Base-by-base conservation (phyloP, 92 coral and sea anemone species). In the Zoanthus solanderi region DNA sequence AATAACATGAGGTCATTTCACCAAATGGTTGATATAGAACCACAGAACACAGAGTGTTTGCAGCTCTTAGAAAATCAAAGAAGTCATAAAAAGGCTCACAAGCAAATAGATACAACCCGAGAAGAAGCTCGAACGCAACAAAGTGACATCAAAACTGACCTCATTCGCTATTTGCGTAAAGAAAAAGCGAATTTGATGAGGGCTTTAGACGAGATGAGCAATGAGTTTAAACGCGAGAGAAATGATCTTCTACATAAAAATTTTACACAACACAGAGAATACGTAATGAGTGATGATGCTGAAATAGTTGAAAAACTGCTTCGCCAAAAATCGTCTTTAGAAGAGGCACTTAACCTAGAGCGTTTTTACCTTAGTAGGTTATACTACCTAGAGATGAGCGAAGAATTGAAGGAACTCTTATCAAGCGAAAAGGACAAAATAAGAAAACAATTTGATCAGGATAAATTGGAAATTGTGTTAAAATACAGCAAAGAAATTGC, bases 371-470 rank as follows among this genome's bases (percentile, higher is more conserved):
- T 97, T 53, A 92, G 99, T 90, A 83, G 99, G 45, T 50, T 97
- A 58, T 97, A 97, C 74, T 92, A 95, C 88, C 73, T 88, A 83
- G 99, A 97, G 83, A 97, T 97, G 99, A 94, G 91, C 60, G 99
- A 97, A 18, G 99, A 97, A 76, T 71, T 97, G 16, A 95, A 95
- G 18, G 93, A 92, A 11, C 60, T 91, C 47, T 88, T 95, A 34
- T 30, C 84, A 28, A 31, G 90, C 31, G 89, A 76, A 83, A 89
- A 57, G 47, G 93, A 95, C 10, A 89, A 85, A 29, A 76, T 88
- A 88, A 84, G 87, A 28, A 86, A 72, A 67, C 89, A 88, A 6
- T 88, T 83, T 34, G 90, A 94, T 45, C 58, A 88, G 34, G 94
- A 95, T 18, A 95, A 88, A 72, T 76, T 91, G 83, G 90, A 89